phyloP scores from a whole-genome alignment of 1,140 invertebrate genomes.

The Drosophila erecta region DNA sequence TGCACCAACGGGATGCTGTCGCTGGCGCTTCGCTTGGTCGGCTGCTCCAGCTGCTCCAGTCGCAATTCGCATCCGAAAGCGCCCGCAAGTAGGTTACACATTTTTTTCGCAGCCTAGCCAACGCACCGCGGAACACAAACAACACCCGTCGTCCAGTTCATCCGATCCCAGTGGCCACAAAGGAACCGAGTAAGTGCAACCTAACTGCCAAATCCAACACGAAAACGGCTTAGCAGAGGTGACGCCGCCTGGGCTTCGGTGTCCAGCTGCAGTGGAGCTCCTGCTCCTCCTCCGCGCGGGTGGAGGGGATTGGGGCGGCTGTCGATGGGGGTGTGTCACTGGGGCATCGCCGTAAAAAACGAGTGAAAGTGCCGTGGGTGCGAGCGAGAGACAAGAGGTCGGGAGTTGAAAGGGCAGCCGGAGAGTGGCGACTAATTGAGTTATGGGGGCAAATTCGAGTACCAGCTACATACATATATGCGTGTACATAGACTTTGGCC shows the following conservation, averaged over 20 bases:
- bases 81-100: conserved; percentile 78
- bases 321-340: conserved; percentile 27
- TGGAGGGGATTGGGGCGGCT: background rate
- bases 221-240: conserved; percentile 2
- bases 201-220: background rate
- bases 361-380: conserved; percentile 17
- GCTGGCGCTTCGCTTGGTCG: conserved; percentile 18
- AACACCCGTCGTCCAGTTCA: background rate
- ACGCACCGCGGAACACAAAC: conserved; percentile 18
- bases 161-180: background rate
- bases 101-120: conserved; percentile 42
- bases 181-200: conserved; percentile 4
- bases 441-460: conserved; percentile 11
- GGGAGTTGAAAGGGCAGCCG: conserved; percentile 5
- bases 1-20: conserved; percentile 55
- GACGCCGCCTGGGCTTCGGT: background rate
- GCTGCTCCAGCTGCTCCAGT: conserved; percentile 40
- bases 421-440: conserved; percentile 19
- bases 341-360: too few species aligned
- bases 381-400: conserved; percentile 6
- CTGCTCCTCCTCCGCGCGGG: too few species aligned
- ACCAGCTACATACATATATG: background rate
- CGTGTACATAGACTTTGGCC: background rate
- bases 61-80: conserved; percentile 68
- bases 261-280: too few species aligned